Evolutionary conservation across 2,113 vertebrate species (phyloP), one percentile per base, ranked within the genome.

Genomic region (Glaucomys volans): DNA sequence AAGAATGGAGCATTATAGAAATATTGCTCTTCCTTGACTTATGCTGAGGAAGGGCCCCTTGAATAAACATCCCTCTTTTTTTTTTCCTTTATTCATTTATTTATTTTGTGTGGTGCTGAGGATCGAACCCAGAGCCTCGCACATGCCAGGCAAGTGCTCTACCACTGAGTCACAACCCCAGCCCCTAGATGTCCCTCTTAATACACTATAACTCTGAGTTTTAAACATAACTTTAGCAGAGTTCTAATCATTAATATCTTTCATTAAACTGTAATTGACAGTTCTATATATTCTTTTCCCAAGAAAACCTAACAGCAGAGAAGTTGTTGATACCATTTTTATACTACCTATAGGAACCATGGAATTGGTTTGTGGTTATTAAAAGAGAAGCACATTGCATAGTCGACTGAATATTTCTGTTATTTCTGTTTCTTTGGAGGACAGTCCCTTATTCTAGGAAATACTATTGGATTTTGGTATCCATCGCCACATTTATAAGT

Each of bases 261-360:
- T 40, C 84, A 1, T 64, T 24, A 79, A 77, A 59, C 17, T 82
- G 20, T 50, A 12, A 47, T 79, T 88, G 42, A 64, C 11, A 77
- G 17, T 74, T 67, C 50, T 81, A 7, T 50, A 22, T 35, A 5
- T 47, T 30, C n/a, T 94, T 82, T 81, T 97, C 54, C 44, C 32
- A 97, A 79, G 83, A 96, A 96, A 96, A 95, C n/a, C 74, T 97
- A 85, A 97, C 44, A 80, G 24, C 66, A 75, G 92, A 97, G 42
- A 95, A 67, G 42, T 96, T 7, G 96, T 97, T 98, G 90, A 62
- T 97, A 35, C 97, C 92, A 67, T 97, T 96, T 62, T 97, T 81
- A 96, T 80, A 81, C 7, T 97, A 14, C 80, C 6, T 50, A 81
- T 96, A 79, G 87, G n/a, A 26, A 94, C 94, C 17, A 90, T 81